Conservation (phyloP, 2,888 invertebrate species). For the Chymomyza fuscimana region DNA sequence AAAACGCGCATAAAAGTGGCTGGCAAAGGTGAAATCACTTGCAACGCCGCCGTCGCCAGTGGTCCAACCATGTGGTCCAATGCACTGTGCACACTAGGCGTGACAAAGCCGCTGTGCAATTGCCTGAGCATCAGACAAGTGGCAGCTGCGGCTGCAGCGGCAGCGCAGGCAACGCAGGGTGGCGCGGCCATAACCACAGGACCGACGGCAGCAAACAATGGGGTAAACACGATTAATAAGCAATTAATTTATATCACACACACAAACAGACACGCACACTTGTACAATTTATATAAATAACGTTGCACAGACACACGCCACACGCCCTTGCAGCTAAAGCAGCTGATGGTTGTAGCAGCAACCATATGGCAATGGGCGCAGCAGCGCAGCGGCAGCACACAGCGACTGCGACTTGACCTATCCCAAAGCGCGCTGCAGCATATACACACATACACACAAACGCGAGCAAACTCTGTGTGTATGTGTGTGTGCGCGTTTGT, state of each 20-base stretch:
- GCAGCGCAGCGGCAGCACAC: slow-evolving; percentile 18
- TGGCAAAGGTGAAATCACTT: slow-evolving; percentile 69
- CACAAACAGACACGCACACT: slow-evolving; percentile 8
- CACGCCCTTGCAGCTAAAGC: slow-evolving; percentile 26
- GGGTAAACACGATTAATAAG: slow-evolving; percentile 65
- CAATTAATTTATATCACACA: slow-evolving; percentile 19
- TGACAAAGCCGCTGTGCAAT: slow-evolving; percentile 80
- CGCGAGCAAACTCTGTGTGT: slow-evolving; percentile 12
- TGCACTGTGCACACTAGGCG: slow-evolving; percentile 80
- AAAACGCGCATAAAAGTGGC: slow-evolving; percentile 62
- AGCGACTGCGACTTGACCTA: slow-evolving; percentile 52
- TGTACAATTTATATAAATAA: slow-evolving; percentile 6
- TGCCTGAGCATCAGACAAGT: slow-evolving; percentile 80
- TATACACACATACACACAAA: slow-evolving; percentile 26
- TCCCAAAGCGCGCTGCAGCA: slow-evolving; percentile 53
- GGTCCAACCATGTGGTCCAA: slow-evolving; percentile 79
- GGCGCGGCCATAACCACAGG: slow-evolving; percentile 71
- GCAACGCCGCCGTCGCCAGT: slow-evolving; percentile 39
- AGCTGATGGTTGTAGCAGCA: slow-evolving; percentile 22
- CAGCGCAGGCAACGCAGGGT: slow-evolving; percentile 63
- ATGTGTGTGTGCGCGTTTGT: slow-evolving; percentile 25
- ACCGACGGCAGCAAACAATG: slow-evolving; percentile 63
- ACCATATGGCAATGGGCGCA: slow-evolving; percentile 62
- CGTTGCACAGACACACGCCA: slow-evolving; percentile 29
- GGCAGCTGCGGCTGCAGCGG: slow-evolving; percentile 77